phyloP scores from a whole-genome alignment of 1,140 invertebrate genomes.

The Drosophila eugracilis region DNA sequence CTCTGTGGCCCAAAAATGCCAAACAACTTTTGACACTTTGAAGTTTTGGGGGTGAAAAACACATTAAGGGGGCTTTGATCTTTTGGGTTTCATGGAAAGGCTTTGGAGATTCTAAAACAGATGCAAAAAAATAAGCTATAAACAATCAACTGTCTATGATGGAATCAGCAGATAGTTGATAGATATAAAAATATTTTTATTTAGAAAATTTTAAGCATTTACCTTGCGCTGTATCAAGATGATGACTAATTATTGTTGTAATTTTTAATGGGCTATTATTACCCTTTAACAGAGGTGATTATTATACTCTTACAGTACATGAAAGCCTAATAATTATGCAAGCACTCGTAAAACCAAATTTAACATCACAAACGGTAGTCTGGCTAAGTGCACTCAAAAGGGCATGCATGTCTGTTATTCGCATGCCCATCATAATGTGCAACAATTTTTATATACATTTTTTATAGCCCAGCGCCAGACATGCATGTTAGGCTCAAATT shows the following conservation, averaged over 20 bases:
- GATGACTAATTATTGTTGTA: neutral
- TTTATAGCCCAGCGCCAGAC: slow-evolving; percentile 14
- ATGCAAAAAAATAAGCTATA: slow-evolving; percentile 11
- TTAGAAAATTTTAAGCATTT: too few species aligned
- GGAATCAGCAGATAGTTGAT: neutral
- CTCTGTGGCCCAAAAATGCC: slow-evolving; percentile 57
- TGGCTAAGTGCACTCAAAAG: slow-evolving; percentile 3
- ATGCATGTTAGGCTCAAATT: slow-evolving; percentile 61
- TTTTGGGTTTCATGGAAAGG: slow-evolving; percentile 21
- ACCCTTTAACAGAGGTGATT: neutral
- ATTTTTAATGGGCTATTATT: slow-evolving; percentile 3
- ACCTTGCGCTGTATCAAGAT: too few species aligned
- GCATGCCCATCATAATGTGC: slow-evolving; percentile 32
- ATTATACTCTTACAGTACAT: neutral
- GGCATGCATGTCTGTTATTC: slow-evolving; percentile 1
- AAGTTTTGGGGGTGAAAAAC: slow-evolving; percentile 56
- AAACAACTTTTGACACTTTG: slow-evolving; percentile 61
- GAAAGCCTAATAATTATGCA: neutral
- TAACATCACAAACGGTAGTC: neutral
- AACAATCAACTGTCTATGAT: neutral
- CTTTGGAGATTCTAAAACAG: slow-evolving; percentile 2
- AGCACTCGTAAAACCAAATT: slow-evolving; percentile 9
- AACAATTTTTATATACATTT: slow-evolving; percentile 50
- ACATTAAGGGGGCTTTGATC: slow-evolving; percentile 63
- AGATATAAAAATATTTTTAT: too few species aligned